Evolutionary conservation across 2,888 invertebrate species (phyloP), one percentile per base, ranked within the genome.

Genomic region (Danaus chrysippus): DNA sequence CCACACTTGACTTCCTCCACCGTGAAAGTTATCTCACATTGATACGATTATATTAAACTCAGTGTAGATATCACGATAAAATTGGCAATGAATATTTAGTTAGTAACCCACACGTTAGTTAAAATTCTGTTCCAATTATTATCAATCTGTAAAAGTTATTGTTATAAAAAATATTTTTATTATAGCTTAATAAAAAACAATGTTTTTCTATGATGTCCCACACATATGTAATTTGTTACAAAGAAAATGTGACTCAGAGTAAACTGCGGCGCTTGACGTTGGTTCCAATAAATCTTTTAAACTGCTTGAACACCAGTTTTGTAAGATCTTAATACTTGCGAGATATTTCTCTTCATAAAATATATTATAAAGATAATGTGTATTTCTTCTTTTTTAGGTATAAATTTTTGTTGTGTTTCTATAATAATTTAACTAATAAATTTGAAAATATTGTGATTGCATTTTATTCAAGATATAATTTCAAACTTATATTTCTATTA

Each of bases 231-330:
- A 11, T 43, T 43, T n/a, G 11, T 43, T 43, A 43, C 43, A 43
- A 43, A 43, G 43, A n/a, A 43, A 43, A 43, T 43, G 6, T 12
- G 43, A 43, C 43, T 43, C n/a, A 43, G 11, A 43, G n/a, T n/a
- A 43, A 43, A 43, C n/a, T n/a, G 43, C 43, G 43, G 43, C 43
- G 43, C 43, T 43, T 43, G 43, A 43, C 43, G 43, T 43, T n/a
- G 43, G 12, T 43, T 43, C 43, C 43, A 43, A 43, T 43, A 43
- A 43, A 43, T 43, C 12, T 43, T 43, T 43, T n/a, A 43, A 43
- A 43, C 43, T 43, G 43, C 43, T n/a, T 5, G 43, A 43, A 43
- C 43, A 43, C 43, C 43, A 43, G 43, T 43, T 43, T 43, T n/a
- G 11, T 43, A 43, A 43, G 43, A 43, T 43, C 43, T n/a, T 43